Conservation (phyloP, 2,113 vertebrate genomes). For the Hepsetus odoe region DNA sequence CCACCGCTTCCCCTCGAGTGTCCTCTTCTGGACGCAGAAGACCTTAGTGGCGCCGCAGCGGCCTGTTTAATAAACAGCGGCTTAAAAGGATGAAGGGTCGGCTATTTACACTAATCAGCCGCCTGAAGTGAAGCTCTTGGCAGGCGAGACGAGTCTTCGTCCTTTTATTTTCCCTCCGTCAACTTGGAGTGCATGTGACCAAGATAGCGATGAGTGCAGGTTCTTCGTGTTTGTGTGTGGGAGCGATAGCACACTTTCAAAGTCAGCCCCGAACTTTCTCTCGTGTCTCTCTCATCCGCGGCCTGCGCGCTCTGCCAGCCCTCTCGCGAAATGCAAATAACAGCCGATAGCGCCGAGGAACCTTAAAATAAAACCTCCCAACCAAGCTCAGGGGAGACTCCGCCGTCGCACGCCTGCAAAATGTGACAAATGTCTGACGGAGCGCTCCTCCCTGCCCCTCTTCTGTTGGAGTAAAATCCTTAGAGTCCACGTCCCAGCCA, state of each 20-base stretch:
- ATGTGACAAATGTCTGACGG: slow-evolving; percentile 19
- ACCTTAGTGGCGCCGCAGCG: too few species aligned
- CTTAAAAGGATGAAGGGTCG: too few species aligned
- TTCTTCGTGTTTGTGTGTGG: slow-evolving; percentile 13
- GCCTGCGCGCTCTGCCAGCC: background rate
- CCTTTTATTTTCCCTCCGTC: background rate
- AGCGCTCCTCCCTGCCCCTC: slow-evolving; percentile 32
- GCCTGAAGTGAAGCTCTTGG: too few species aligned
- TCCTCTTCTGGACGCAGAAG: too few species aligned
- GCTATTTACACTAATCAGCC: too few species aligned
- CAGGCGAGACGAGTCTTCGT: background rate
- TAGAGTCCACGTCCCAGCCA: slow-evolving; percentile 24
- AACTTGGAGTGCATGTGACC: background rate
- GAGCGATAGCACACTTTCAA: slow-evolving; percentile 35
- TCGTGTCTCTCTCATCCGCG: background rate
- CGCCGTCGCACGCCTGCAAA: slow-evolving; percentile 10
- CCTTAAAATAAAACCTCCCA: slow-evolving; percentile 47
- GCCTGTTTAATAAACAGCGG: too few species aligned
- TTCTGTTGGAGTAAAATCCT: slow-evolving; percentile 53
- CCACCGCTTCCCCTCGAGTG: too few species aligned
- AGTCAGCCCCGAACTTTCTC: slow-evolving; percentile 34
- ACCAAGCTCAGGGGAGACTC: slow-evolving; percentile 18
- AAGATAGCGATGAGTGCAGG: background rate
- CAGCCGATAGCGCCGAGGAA: slow-evolving; percentile 9
- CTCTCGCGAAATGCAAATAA: slow-evolving; percentile 52